Base-by-base conservation (phyloP, 2,113 vertebrate species). In the Aviceda subcristata region DNA sequence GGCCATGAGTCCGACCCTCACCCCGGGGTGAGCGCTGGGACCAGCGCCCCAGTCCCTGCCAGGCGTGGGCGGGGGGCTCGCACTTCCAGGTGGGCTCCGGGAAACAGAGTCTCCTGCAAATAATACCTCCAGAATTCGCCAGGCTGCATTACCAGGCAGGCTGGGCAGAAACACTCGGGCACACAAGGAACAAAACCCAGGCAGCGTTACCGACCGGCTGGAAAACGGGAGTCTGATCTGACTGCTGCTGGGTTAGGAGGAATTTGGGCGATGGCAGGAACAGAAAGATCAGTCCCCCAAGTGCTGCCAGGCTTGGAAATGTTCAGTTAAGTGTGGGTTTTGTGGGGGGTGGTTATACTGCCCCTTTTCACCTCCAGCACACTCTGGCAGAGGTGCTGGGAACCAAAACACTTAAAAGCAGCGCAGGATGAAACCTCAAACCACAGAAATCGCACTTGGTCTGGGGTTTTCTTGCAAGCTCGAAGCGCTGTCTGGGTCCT, bases 341-440 rank as follows among this genome's bases (percentile, higher is more conserved):
- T 94, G 96, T 88, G 96, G 82, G 86, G 93, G 68, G 45, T 74
- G 95, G 77, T 92, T 96, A 95, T 94, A 96, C 90, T 90, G 92
- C 63, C 51, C 71, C 55, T 90, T 83, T 94, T 95, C 71, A 94
- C 96, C 96, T 97, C 88, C 85, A 80, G 78, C 86, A 88, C 56
- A 16, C 90, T 88, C 66, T 96, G 63, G 38, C 94, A 94, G 88
- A 93, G 93, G 73, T 90, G 88, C 92, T 96, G 95, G 90, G 95
- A 97, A 95, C 86, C 0, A 3, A 96, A 93, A 82, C 86, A 90
- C 88, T 96, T 95, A 88, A 96, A 96, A 96, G 91, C 64, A 84
- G 50, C 60, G 93, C 15, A 10, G 79, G 95, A 84, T 84, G 75
- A 96, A 96, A 96, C 96, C 96, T 96, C 96, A 97, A 96, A 93